Evolutionary conservation across 2,113 vertebrate species (phyloP).

Genomic region (Muntiacus muntjak): DNA sequence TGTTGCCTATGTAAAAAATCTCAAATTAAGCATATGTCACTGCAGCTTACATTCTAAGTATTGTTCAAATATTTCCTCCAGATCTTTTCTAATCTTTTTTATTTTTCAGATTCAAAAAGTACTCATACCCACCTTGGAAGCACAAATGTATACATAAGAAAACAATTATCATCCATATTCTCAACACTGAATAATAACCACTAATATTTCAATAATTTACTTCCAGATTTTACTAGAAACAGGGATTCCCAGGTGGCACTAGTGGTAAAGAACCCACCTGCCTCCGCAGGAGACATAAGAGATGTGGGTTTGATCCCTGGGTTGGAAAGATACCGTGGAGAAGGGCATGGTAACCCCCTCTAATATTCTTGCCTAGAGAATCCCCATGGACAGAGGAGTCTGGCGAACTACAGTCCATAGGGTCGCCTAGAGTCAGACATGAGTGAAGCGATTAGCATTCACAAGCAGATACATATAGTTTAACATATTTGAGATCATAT

Average conservation of each 20-base stretch:
- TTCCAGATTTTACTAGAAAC: neutral
- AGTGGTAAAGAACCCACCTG: neutral
- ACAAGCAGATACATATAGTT: neutral
- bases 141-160: slow-evolving; percentile 17
- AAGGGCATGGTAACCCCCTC: neutral
- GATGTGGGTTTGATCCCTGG: neutral
- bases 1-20: neutral
- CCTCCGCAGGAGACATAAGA: neutral
- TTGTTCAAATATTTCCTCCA: neutral
- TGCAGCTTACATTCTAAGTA: neutral
- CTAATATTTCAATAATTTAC: slow-evolving; percentile 29
- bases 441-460: neutral
- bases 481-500: neutral
- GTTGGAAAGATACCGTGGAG: neutral
- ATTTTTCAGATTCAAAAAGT: slow-evolving; percentile 36
- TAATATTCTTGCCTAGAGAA: neutral
- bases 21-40: neutral
- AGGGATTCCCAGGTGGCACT: neutral
- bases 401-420: neutral
- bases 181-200: slow-evolving; percentile 31
- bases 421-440: neutral
- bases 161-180: neutral
- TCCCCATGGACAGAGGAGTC: neutral
- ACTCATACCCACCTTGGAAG: neutral
- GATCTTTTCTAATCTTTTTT: neutral